Base-by-base conservation (phyloP, 2,797 vertebrate genomes). In the Pelobates cultripes region DNA sequence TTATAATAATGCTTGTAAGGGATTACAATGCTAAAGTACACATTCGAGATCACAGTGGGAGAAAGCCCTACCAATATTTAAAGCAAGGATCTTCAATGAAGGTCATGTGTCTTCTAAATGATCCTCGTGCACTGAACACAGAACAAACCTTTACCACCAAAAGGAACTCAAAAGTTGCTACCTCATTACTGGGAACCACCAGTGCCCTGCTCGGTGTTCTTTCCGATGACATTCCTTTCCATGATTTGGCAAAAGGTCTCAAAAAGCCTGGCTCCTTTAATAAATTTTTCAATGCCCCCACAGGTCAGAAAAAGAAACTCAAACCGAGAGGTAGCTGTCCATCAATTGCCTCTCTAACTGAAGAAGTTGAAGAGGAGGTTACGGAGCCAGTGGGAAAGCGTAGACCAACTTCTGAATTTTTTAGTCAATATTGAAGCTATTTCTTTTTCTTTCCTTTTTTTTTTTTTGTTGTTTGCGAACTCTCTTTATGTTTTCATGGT, bases 41-140 rank as follows among this genome's bases (percentile, higher is more conserved):
- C 9, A 61, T 97, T 78, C 90, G 97, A 55, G 98, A 99, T 90
- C 95, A 98, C 90, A 94, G 93, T 0, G 97, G 98, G 42, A 97
- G 94, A 84, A 96, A 90, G 75, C 92, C 97, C 0, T 94, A 95
- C 85, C 95, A 98, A 78, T 99, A 99, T 79, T 86, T 99, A 57
- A 92, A 77, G 67, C 86, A 91, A 1, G 92, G 88, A 0, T 73
- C 90, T 0, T 93, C 96, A 0, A 72, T 70, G 0, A 85, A 87
- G 0, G 55, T 97, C n/a, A 90, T 91, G 43, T 93, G 91, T 80
- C 87, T 98, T 60, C 89, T 99, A 10, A 94, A 95, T 0, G 92
- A 93, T 57, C 93, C 95, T 0, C 87, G 86, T 41, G 51, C 84
- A 5, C 82, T 81, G 7, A 2, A 4, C 0, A 0, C 0, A 0